Evolutionary conservation across 2,888 invertebrate genomes (phyloP).

Genomic region (Drosophila putrida): DNA sequence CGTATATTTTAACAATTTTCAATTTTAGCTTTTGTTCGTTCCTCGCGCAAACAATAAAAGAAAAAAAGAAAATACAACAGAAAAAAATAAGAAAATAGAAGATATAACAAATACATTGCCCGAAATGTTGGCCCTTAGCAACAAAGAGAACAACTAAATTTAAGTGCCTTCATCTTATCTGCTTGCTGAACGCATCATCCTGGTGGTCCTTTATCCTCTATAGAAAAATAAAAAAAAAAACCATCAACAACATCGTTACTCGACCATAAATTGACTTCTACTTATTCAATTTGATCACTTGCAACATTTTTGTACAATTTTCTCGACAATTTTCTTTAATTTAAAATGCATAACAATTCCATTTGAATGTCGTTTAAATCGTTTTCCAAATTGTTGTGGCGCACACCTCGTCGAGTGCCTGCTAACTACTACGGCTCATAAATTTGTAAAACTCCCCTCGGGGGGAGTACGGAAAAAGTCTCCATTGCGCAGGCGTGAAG

Average conservation of each 20-base stretch:
- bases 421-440: conserved; percentile 46
- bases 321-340: conserved; percentile 47
- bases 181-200: conserved; percentile 55
- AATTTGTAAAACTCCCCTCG: conserved; percentile 32
- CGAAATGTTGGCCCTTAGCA: conserved; percentile 39
- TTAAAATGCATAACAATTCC: conserved; percentile 65
- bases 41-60: conserved; percentile 56
- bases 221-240: conserved; percentile 8
- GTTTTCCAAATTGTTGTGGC: conserved; percentile 10
- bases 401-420: conserved; percentile 27
- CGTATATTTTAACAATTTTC: conserved; percentile 78
- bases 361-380: conserved; percentile 48
- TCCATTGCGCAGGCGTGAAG: conserved; percentile 71
- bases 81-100: conserved; percentile 20
- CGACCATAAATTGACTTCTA: conserved; percentile 55
- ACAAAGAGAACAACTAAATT: conserved; percentile 71
- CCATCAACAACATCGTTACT: conserved; percentile 13
- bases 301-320: conserved; percentile 40
- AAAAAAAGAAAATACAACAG: conserved; percentile 14
- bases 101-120: conserved; percentile 53
- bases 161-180: conserved; percentile 72
- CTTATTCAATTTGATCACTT: conserved; percentile 67
- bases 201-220: conserved; percentile 45
- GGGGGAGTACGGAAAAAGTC: neutral
- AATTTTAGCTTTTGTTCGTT: conserved; percentile 77